Base-by-base conservation (phyloP, 2,888 invertebrate species). In the Hemicrepidius hirtus region DNA sequence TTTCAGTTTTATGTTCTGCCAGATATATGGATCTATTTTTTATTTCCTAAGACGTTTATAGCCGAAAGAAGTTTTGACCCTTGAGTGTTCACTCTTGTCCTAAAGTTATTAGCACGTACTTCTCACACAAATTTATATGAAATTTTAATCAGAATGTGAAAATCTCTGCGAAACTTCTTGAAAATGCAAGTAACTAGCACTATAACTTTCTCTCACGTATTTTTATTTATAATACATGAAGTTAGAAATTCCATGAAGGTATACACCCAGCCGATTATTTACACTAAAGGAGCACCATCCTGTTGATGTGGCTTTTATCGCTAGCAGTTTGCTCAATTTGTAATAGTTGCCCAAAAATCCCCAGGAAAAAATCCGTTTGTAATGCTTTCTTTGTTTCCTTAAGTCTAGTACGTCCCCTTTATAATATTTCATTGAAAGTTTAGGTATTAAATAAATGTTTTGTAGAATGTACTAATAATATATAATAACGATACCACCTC, bases 1-100 rank as follows among this genome's bases (percentile, higher is more conserved):
- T 55, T 55, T 35, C 55, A 28, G 35, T 55, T 55, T 55, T 55
- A 55, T 55, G 55, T 32, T 55, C 55, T 55, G 55, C 55, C 55
- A 55, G 55, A 55, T 35, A 55, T 35, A 55, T 55, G 18, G 32
- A 55, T 55, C 55, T 32, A 55, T 55, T 55, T 55, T 55, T 55
- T 55, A 55, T 55, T 55, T 55, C 55, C 32, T 35, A 35, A 35
- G 35, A 28, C 35, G 35, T 35, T 55, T 55, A 35, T 55, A 55
- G 55, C 18, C 32, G 55, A 35, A 55, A 32, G 55, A 55, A 35
- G 35, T 49, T 49, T 21, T 49, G 49, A 49, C 49, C 49, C 49
- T 9, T 49, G 49, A 21, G 49, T 20, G 20, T 49, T 49, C 20
- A 21, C 20, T 49, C 18, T 46, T 18, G 49, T 10, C 20, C 49